Evolutionary conservation across 2,888 invertebrate genomes (phyloP).

Genomic region (Hirtodrosophila cameraria): DNA sequence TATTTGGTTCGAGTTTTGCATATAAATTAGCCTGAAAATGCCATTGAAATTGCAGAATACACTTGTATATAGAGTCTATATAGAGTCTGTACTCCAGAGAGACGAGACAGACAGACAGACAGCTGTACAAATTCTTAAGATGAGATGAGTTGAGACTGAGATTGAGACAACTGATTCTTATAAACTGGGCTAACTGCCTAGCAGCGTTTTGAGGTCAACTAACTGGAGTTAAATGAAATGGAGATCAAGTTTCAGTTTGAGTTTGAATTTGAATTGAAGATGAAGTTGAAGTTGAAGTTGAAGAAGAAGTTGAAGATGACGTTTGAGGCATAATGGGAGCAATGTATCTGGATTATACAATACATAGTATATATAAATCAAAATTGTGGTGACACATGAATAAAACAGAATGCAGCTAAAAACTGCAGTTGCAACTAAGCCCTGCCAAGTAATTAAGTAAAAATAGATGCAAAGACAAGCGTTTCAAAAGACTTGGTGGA

Average conservation of each 20-base stretch:
- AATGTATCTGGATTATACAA: too few relatives aligned
- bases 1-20: constrained; percentile 69
- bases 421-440: constrained; percentile 37
- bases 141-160: constrained; percentile 29
- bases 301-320: constrained; percentile 8
- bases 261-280: constrained; percentile 3
- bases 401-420: constrained; percentile 6
- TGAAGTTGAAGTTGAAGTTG: constrained; percentile 13
- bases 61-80: too few relatives aligned
- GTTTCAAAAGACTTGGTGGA: not conserved
- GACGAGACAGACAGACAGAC: not conserved
- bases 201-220: constrained; percentile 64
- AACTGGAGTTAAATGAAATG: constrained; percentile 69
- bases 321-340: constrained; percentile 35
- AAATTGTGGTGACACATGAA: constrained; percentile 39
- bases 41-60: constrained; percentile 51
- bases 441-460: constrained; percentile 67
- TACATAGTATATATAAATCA: constrained; percentile 24
- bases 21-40: constrained; percentile 72
- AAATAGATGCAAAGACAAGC: constrained; percentile 51
- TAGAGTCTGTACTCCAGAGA: too few relatives aligned
- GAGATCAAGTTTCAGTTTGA: constrained; percentile 41
- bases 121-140: constrained; percentile 35
- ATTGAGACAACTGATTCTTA: constrained; percentile 22
- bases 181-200: constrained; percentile 68